Evolutionary conservation across 2,888 invertebrate genomes (phyloP).

Genomic region (Lasioglossum marginatum): DNA sequence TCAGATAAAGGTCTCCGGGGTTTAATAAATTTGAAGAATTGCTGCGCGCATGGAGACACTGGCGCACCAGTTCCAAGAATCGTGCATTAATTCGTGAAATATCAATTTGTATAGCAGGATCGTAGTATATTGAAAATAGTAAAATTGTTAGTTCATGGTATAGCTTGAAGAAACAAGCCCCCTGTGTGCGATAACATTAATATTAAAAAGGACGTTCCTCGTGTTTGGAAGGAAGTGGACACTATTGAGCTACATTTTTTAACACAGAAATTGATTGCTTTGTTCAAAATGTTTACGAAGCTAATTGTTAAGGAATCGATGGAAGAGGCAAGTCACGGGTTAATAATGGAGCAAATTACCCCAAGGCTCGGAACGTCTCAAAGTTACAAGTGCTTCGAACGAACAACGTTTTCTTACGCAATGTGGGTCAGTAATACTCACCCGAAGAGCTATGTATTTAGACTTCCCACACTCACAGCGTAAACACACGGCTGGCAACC

Average conservation of each 20-base stretch:
- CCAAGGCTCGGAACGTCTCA: not conserved
- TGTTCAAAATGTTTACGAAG: not conserved
- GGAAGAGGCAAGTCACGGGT: not conserved
- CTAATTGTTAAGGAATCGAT: not conserved
- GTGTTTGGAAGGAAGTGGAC: too few species aligned
- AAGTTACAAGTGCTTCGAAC: not conserved
- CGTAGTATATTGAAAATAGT: too few species aligned
- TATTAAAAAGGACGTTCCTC: not conserved
- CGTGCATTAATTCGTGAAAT: not conserved
- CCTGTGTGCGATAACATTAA: not conserved
- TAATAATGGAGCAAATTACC: not conserved
- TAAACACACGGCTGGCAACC: conserved; percentile 2
- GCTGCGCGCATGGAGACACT: not conserved
- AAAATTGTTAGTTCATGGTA: not conserved
- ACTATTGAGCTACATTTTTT: not conserved
- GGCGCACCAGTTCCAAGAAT: not conserved
- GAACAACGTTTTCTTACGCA: conserved; percentile 6
- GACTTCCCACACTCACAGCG: not conserved
- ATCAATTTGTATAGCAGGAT: not conserved
- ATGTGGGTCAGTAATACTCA: conserved; percentile 4
- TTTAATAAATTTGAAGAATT: conserved; percentile 13
- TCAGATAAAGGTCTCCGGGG: not conserved
- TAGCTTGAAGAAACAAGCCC: not conserved
- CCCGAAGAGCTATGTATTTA: conserved; percentile 3
- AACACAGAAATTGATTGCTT: not conserved